Base-by-base conservation (phyloP, 2,888 invertebrate species). In the Andricus quercusramuli region DNA sequence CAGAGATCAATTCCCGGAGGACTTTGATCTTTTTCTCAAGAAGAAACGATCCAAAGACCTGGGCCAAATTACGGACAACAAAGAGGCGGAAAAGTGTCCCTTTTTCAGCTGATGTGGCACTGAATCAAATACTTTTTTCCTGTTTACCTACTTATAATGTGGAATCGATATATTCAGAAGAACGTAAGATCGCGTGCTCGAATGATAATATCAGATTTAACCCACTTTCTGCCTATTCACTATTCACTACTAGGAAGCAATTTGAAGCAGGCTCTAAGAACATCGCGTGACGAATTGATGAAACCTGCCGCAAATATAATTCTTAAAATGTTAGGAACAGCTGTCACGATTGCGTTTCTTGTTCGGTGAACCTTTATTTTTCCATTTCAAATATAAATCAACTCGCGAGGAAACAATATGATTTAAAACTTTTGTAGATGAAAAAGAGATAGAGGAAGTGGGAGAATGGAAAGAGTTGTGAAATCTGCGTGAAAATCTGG, bases 401-500 rank as follows among this genome's bases (percentile, higher is more conserved):
- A 44, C 44, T 44, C 44, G 2, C 3, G 44, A 44, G 44, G 44
- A 44, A 44, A 44, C 44, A 44, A 44, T 37, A 8, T 44, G 37
- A 37, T 37, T 37, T 37, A 37, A 37, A 37, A 37, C 37, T 37
- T 9, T 9, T 0, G 37, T 37, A 37, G 37, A 44, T 44, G 13
- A 4, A 44, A 44, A 44, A 44, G 15, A 44, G 15, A 15, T 44
- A 4, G 15, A 0, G 44, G 15, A 44, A 44, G 44, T 15, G 15
- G 44, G 15, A 15, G 3, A 15, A 22, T 25, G 25, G 25, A 25
- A 25, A 29, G 17, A 41, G 66, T 65, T 64, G 67, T 76, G 65
- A 77, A 62, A 68, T 67, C 67, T 65, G 68, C 70, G 29, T 65
- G 51, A 20, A 64, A 80, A 70, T 78, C 76, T 62, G 79, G 80